phyloP scores from a whole-genome alignment of 35 echinoderm and acorn worm genomes.

The Ophiothrix spiculata region DNA sequence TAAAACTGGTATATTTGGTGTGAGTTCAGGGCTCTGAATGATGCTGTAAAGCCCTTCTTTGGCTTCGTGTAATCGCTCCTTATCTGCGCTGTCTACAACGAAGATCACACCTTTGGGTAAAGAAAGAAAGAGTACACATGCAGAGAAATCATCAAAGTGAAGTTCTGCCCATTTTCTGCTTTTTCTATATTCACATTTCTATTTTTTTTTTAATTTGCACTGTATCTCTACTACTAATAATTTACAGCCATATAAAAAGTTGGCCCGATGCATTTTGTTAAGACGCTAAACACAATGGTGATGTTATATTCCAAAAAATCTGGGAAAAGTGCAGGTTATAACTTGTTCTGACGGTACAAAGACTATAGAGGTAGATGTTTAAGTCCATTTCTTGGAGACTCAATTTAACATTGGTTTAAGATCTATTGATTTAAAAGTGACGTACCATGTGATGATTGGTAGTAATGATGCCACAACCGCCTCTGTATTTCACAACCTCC shows the following conservation, averaged over 20 bases:
- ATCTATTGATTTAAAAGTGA: neutral
- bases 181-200: neutral
- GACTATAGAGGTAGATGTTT: neutral
- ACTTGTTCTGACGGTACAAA: too few relatives aligned
- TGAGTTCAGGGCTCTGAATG: conserved; percentile 51
- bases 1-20: conserved; percentile 52
- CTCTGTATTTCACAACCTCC: conserved; percentile 66
- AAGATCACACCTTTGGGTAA: conserved; percentile 65
- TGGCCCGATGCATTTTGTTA: too few relatives aligned
- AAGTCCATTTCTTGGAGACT: neutral
- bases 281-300: too few relatives aligned
- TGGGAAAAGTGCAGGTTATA: too few relatives aligned
- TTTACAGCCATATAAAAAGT: too few relatives aligned
- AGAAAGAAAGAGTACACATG: neutral
- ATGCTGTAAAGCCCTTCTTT: conserved; percentile 61
- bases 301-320: too few relatives aligned
- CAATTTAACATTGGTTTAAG: neutral
- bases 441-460: conserved; percentile 67
- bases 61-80: conserved; percentile 59
- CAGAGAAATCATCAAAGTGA: too few relatives aligned
- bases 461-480: conserved; percentile 84
- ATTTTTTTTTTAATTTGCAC: neutral
- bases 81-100: conserved; percentile 72
- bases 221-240: neutral
- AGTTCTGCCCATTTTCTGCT: too few relatives aligned